phyloP scores from a whole-genome alignment of 2,888 invertebrate genomes.

The Cryptosula pallasiana region DNA sequence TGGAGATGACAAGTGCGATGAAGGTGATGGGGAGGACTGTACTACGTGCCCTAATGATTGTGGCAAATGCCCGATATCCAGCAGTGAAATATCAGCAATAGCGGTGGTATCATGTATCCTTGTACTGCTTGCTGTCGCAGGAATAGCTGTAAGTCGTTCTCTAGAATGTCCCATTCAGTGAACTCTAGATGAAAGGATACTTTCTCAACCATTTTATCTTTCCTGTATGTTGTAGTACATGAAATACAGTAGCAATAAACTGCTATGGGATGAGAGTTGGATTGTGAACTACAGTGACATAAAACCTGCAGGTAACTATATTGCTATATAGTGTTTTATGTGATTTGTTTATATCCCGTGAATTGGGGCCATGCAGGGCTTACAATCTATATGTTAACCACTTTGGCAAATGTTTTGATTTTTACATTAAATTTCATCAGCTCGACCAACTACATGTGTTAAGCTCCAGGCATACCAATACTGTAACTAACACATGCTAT shows the following conservation, averaged over 20 bases:
- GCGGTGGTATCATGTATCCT: not conserved
- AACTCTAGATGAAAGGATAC: too few species aligned
- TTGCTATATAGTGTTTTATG: too few species aligned
- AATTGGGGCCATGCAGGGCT: too few species aligned
- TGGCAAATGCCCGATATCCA: conserved; percentile 37
- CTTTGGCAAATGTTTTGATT: too few species aligned
- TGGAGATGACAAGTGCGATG: conserved; percentile 38
- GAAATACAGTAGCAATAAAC: conserved; percentile 35
- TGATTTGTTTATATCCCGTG: too few species aligned
- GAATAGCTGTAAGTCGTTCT: not conserved
- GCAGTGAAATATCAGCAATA: conserved; percentile 34
- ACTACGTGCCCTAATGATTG: conserved; percentile 41
- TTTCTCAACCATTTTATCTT: too few species aligned
- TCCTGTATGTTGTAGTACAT: conserved; percentile 38
- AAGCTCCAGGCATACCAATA: too few species aligned
- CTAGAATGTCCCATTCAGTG: too few species aligned
- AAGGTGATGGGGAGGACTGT: conserved; percentile 35
- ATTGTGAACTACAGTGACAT: conserved; percentile 37
- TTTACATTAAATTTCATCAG: too few species aligned
- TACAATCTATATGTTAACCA: too few species aligned
- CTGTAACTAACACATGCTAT: too few species aligned
- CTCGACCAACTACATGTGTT: too few species aligned
- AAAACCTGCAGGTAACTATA: conserved; percentile 26
- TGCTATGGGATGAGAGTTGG: conserved; percentile 46
- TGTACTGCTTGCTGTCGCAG: not conserved